Percentiles rank a stretch among this genome's conserved stretches.
phyloP scores from a whole-genome alignment of 2,113 vertebrate species.

The Chionodraco myersi region DNA sequence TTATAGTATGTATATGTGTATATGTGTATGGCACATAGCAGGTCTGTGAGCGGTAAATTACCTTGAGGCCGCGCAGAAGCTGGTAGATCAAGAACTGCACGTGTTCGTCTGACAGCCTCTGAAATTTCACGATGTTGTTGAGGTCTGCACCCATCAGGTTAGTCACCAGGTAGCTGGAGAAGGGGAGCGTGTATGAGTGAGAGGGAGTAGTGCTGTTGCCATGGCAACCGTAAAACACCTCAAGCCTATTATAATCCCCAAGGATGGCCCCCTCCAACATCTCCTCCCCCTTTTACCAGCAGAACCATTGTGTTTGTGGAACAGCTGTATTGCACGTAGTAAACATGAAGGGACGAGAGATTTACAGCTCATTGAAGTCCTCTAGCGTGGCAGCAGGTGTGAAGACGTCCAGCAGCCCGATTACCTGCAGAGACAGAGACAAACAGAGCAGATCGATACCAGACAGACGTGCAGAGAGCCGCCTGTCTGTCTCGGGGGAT shows the following conservation, averaged over 20 bases:
- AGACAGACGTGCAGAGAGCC: slow-evolving; percentile 4
- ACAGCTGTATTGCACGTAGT: not conserved
- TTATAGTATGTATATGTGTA: not conserved
- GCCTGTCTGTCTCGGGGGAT: slow-evolving; percentile 22
- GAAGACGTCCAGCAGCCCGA: slow-evolving; percentile 95
- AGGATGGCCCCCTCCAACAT: not conserved
- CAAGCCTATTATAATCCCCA: slow-evolving; percentile 27
- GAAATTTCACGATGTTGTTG: slow-evolving; percentile 98
- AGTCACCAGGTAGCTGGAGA: slow-evolving; percentile 93
- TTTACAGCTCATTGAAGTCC: slow-evolving; percentile 96
- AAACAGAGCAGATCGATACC: slow-evolving; percentile 50
- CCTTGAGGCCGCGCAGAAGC: slow-evolving; percentile 96
- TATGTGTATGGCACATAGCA: not conserved
- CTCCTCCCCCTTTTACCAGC: slow-evolving; percentile 1
- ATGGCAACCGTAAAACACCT: slow-evolving; percentile 59
- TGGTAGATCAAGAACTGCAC: slow-evolving; percentile 99
- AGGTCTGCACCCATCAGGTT: slow-evolving; percentile 98
- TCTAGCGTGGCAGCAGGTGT: slow-evolving; percentile 91
- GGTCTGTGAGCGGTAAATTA: slow-evolving; percentile 52
- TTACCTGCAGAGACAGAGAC: slow-evolving; percentile 75
- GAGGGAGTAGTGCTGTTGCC: slow-evolving; percentile 30
- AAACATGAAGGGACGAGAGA: slow-evolving; percentile 32
- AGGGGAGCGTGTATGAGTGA: not conserved
- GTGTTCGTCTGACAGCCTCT: slow-evolving; percentile 95
- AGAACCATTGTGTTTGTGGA: slow-evolving; percentile 5